Evolutionary conservation across 2,113 vertebrate species (phyloP), one percentile per base, ranked within the genome.

Genomic region (Psittacula cyanocephala): DNA sequence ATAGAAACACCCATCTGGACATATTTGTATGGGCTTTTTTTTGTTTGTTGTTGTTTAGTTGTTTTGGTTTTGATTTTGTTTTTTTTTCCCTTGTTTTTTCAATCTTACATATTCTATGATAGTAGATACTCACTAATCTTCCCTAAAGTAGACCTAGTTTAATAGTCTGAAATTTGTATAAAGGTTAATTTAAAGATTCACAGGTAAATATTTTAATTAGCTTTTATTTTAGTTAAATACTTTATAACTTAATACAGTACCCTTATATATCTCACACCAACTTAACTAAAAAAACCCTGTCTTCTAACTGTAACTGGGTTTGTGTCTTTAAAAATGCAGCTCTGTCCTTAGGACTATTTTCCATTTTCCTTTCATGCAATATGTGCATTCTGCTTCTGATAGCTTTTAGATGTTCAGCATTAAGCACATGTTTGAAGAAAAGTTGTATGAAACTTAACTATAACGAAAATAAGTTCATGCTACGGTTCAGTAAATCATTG

Each of bases 371-470:
- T 95, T 95, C 47, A 93, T 95, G 93, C 81, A 96, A 86, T 95
- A 94, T 89, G 90, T 86, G 78, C 83, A 55, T 95, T 94, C 72
- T 89, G 15, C 41, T 94, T 94, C 83, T 96, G 64, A 89, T 89
- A 74, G 41, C 33, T 91, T 85, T 94, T 79, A 83, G 70, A 83
- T 93, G 71, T 81, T 92, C 70, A 92, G 6, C 31, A 46, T 53
- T 82, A 92, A 84, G n/a, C 64, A 37, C 63, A 49, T 74, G 88
- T 93, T 96, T 95, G 93, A 95, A 95, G 86, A 94, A 93, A 95
- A 92, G 93, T 94, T 95, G 60, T 43, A 33, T 19, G 63, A 91
- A 43, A 39, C 37, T 37, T 37, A 37, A 37, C 68, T 91, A 17
- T 49, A 62, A 87, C 52, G 71, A 86, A 81, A 86, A 93, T 41